Percentiles rank a stretch among this genome's conserved stretches.
Evolutionary conservation across 1,140 invertebrate genomes (phyloP).

Genomic region (Pygmarrhopalites habei): DNA sequence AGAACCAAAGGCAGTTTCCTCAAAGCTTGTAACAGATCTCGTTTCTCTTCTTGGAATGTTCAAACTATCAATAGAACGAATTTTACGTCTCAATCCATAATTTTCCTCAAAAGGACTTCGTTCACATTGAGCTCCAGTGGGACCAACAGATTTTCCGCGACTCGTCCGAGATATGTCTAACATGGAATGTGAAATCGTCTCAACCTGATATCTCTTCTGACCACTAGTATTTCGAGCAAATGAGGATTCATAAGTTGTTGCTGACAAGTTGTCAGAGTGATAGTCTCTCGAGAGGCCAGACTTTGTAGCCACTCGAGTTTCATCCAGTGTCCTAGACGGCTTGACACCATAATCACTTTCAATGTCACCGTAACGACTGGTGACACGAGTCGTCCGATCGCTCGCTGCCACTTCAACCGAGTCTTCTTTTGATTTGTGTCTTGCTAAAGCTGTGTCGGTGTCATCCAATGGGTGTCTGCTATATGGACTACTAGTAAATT

Average conservation of each 20-base stretch:
- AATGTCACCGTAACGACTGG: too few relatives aligned
- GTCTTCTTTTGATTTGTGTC: too few relatives aligned
- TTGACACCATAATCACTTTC: too few relatives aligned
- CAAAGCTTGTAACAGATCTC: too few relatives aligned
- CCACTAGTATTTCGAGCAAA: background rate
- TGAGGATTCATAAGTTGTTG: background rate
- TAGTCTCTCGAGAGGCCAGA: background rate
- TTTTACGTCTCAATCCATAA: background rate
- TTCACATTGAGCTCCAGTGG: background rate
- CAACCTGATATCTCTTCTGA: background rate
- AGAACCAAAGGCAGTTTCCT: too few relatives aligned
- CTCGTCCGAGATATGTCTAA: background rate
- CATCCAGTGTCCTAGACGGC: too few relatives aligned
- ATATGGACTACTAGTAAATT: too few relatives aligned
- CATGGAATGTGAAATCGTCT: background rate
- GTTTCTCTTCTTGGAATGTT: background rate
- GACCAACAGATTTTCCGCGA: background rate
- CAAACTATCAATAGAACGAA: background rate
- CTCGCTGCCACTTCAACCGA: too few relatives aligned
- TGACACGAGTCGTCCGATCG: too few relatives aligned
- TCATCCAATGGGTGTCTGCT: too few relatives aligned
- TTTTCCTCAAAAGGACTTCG: background rate
- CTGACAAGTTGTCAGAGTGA: background rate
- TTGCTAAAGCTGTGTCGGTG: too few relatives aligned
- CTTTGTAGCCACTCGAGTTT: background rate